Conservation (phyloP, 2,113 vertebrate species). For the Catharus minimus region DNA sequence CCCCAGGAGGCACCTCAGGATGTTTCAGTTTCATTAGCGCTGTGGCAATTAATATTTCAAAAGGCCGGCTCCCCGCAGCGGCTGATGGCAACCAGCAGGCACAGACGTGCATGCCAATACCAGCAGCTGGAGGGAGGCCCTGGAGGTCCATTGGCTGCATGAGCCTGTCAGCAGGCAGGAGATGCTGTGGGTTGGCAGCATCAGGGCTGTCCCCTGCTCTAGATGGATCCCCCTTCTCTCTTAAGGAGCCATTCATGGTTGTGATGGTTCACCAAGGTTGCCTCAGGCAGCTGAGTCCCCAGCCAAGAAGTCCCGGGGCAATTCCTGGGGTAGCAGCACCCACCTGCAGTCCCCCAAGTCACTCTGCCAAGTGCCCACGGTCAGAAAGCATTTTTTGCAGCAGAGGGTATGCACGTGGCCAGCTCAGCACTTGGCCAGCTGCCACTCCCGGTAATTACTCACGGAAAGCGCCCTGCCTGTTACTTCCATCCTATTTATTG, state of each 20-base stretch:
- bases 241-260: fast-evolving
- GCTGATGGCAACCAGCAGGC: background rate
- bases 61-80: background rate
- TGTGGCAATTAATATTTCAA: constrained; percentile 46
- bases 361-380: background rate
- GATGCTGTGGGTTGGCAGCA: background rate
- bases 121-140: background rate
- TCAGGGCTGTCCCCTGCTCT: background rate
- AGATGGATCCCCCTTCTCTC: background rate
- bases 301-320: background rate
- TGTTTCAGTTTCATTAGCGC: background rate
- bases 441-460: constrained; percentile 46
- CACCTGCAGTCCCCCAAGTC: fast-evolving
- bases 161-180: background rate
- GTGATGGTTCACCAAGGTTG: fast-evolving
- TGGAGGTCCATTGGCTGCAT: background rate
- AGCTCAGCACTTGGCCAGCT: background rate
- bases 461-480: constrained; percentile 25
- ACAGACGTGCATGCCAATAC: fast-evolving
- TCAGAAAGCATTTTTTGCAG: background rate
- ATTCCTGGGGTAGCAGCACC: background rate
- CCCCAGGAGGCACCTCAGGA: background rate
- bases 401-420: background rate
- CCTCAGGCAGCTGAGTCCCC: background rate
- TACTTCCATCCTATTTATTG: constrained; percentile 64